These are phyloP conservation scores for Tyrophagus putrescentiae DNA, from an alignment of 1,140 invertebrate genomes.

Conservation along the genomic window DNA sequence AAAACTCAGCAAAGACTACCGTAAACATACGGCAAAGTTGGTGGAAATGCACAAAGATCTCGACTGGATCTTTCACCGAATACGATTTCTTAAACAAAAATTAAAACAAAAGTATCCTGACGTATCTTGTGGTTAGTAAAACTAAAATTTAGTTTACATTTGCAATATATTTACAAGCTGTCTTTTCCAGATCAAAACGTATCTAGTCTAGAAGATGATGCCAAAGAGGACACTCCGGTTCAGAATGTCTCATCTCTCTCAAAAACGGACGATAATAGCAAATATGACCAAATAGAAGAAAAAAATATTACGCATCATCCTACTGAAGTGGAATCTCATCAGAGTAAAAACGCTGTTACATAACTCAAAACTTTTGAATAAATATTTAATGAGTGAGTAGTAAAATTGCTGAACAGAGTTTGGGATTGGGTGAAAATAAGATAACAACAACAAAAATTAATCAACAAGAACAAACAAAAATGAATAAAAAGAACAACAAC, in stretches of 20 bases:
- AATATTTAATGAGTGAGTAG: neutral
- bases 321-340: neutral
- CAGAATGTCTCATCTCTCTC: neutral
- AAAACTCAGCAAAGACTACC: slow-evolving; percentile 64
- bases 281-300: neutral
- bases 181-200: neutral
- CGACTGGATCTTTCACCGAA: slow-evolving; percentile 43
- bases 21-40: slow-evolving; percentile 66
- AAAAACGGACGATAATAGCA: neutral
- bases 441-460: neutral
- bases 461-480: neutral
- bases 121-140: slow-evolving; percentile 47
- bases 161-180: neutral
- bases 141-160: neutral
- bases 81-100: slow-evolving; percentile 59
- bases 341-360: neutral
- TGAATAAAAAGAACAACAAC: neutral
- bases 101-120: slow-evolving; percentile 67
- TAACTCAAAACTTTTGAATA: neutral
- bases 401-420: too few relatives aligned
- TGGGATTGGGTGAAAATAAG: neutral
- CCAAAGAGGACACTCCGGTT: neutral
- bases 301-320: neutral
- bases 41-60: slow-evolving; percentile 47
- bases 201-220: neutral